Conservation (phyloP, 2,113 vertebrate genomes). For the Manacus vitellinus region DNA sequence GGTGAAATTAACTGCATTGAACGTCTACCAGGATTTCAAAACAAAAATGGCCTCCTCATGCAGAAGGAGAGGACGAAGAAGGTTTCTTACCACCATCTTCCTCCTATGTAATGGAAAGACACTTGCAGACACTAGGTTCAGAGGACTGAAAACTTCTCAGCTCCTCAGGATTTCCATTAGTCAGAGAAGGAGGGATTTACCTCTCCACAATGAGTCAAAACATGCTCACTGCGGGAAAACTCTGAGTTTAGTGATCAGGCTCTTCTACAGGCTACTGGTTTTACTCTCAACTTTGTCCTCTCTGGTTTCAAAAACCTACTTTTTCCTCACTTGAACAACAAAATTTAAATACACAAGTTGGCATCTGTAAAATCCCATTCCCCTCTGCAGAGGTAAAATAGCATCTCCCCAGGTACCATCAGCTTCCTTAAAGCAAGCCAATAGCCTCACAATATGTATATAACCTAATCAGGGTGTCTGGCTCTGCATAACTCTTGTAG, state of each 20-base stretch:
- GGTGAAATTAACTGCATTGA: conserved; percentile 45
- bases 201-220: not conserved
- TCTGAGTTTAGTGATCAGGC: not conserved
- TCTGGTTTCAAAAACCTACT: not conserved
- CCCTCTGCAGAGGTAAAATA: not conserved
- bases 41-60: conserved; percentile 16
- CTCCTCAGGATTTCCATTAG: not conserved
- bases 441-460: not conserved
- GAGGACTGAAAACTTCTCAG: not conserved
- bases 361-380: not conserved
- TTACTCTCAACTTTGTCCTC: not conserved
- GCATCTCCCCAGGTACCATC: not conserved
- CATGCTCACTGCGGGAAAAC: not conserved
- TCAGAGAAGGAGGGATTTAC: not conserved
- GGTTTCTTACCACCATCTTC: not conserved
- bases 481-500: not conserved
- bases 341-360: not conserved
- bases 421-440: not conserved
- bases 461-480: not conserved
- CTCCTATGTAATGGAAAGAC: not conserved
- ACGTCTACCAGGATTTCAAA: conserved; percentile 41
- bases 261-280: not conserved
- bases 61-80: not conserved
- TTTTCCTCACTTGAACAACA: not conserved
- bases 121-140: not conserved